Conservation (phyloP, 2,888 invertebrate genomes). For the Belgica antarctica region DNA sequence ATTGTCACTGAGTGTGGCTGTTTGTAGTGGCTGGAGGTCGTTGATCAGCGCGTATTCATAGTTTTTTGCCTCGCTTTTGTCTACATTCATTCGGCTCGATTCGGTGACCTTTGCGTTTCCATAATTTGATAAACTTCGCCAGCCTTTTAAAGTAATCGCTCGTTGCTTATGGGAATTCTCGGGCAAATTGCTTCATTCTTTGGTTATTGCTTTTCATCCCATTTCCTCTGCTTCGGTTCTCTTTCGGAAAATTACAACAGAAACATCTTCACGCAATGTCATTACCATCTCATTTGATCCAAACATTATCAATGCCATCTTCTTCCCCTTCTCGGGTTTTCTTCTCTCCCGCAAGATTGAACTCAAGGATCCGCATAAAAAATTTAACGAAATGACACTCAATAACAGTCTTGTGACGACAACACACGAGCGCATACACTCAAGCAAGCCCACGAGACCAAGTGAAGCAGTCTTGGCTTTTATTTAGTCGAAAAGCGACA, state of each 20-base stretch:
- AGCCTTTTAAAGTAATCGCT: neutral
- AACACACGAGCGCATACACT: neutral
- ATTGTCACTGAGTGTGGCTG: constrained; percentile 5
- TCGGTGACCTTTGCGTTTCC: neutral
- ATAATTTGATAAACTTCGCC: constrained; percentile 8
- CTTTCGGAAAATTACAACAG: neutral
- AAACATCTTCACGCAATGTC: constrained; percentile 7
- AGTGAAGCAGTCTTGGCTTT: neutral
- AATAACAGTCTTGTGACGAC: constrained; percentile 24
- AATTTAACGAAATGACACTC: constrained; percentile 22
- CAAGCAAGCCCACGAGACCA: neutral
- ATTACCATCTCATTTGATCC: neutral
- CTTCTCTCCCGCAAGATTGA: neutral
- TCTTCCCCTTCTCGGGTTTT: constrained; percentile 4
- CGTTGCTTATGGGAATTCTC: neutral
- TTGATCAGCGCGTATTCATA: neutral
- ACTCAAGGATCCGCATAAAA: constrained; percentile 14
- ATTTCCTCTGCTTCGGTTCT: neutral
- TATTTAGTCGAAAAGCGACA: neutral
- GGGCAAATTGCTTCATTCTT: constrained; percentile 10
- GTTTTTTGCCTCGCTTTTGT: neutral
- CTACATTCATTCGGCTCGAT: neutral
- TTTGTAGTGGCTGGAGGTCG: constrained; percentile 2
- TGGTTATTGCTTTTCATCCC: neutral
- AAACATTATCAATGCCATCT: constrained; percentile 1